Evolutionary conservation across 2,113 vertebrate genomes (phyloP).

Genomic region (Cryptomyrus ogoouensis): DNA sequence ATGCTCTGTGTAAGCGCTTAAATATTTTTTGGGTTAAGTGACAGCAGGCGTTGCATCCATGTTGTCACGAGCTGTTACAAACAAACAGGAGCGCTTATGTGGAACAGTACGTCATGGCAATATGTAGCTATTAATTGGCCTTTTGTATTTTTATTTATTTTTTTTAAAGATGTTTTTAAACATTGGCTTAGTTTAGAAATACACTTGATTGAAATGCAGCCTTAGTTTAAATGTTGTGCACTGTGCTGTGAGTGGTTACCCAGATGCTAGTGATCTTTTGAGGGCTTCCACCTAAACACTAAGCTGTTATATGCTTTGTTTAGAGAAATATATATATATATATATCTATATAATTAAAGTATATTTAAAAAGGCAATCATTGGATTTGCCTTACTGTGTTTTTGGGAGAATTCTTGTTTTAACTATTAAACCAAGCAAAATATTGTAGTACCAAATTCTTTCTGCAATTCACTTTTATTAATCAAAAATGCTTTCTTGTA

Average conservation of each 20-base stretch:
- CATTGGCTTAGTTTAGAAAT: conserved; percentile 3
- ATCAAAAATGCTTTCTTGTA: background rate
- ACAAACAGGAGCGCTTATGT: background rate
- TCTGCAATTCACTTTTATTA: background rate
- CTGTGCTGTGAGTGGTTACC: conserved; percentile 12
- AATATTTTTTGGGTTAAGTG: background rate
- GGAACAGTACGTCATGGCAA: background rate
- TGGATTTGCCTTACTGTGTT: conserved; percentile 2
- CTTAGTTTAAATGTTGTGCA: conserved; percentile 19
- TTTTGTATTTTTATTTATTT: background rate
- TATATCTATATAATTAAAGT: conserved; percentile 10
- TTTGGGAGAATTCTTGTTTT: background rate
- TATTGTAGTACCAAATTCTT: background rate
- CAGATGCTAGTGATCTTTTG: conserved; percentile 14
- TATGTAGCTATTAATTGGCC: conserved; percentile 1
- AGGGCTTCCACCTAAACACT: conserved; percentile 31
- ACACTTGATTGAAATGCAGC: background rate
- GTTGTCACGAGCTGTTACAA: background rate
- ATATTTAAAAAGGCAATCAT: conserved; percentile 13
- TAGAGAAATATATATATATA: background rate
- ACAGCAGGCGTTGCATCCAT: background rate
- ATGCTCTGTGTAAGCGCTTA: background rate
- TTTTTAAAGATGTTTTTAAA: background rate
- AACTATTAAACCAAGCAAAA: conserved; percentile 7
- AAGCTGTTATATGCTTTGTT: conserved; percentile 18